Conservation (phyloP, 2,113 vertebrate species). For the Irena cyanogastra region DNA sequence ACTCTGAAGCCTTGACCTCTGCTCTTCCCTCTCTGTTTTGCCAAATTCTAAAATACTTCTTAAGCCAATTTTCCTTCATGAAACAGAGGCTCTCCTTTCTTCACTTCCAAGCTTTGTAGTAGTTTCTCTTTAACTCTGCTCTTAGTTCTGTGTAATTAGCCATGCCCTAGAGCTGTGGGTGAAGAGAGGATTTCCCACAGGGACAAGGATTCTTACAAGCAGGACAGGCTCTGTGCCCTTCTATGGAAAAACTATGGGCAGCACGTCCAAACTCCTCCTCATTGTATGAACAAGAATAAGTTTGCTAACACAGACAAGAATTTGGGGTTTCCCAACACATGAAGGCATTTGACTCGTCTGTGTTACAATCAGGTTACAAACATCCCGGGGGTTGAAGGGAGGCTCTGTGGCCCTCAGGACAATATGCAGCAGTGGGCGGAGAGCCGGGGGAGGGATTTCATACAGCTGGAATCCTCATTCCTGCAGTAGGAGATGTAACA, state of each 20-base stretch:
- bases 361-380: neutral
- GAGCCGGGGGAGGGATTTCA: neutral
- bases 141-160: neutral
- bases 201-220: neutral
- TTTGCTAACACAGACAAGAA: neutral
- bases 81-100: neutral
- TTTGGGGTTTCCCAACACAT: neutral
- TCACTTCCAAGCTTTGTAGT: neutral
- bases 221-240: neutral
- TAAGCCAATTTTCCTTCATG: neutral
- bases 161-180: neutral
- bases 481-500: neutral
- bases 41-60: constrained; percentile 7
- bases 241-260: neutral
- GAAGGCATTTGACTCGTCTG: neutral
- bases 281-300: neutral
- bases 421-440: neutral
- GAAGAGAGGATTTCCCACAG: neutral
- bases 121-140: constrained; percentile 1
- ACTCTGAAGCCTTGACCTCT: constrained; percentile 30
- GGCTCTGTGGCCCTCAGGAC: neutral
- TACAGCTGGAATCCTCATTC: neutral
- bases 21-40: neutral
- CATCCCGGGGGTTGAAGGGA: neutral
- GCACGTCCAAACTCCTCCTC: neutral